Base-by-base conservation (phyloP, 2,888 invertebrate genomes). In the Metallyticus violacea region DNA sequence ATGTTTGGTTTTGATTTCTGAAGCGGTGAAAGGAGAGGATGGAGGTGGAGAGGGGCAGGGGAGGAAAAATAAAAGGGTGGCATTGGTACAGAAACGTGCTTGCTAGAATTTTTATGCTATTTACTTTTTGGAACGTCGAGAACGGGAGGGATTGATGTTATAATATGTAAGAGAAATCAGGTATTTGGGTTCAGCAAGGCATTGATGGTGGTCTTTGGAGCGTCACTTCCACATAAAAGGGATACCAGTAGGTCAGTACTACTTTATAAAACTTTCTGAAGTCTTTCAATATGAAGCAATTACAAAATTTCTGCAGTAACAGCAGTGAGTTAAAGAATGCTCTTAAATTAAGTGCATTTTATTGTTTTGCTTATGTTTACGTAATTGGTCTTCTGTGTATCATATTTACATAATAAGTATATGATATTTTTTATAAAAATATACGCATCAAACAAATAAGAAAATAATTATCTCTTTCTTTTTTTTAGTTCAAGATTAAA, bases 71-170 rank as follows among this genome's bases (percentile, higher is more conserved):
- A 83, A 26, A 26, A 28, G 82, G 82, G 77, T 83, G 83, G 83
- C 28, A 83, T 83, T 77, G 83, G 83, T 83, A 27, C 81, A 85
- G 85, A 81, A 85, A 80, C 76, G 85, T 85, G 85, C 80, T 76
- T 80, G 80, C 80, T 85, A 85, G 85, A 85, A 85, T 85, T 85
- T 85, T 85, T 85, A 85, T 85, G 85, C 28, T 85, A 85, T 85
- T 85, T 79, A 85, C 85, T 81, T 85, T 62, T 80, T 76, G 76
- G 80, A 85, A 85, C 40, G 62, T 81, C 9, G 81, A 62, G 26
- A n/a, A 25, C 27, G 62, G 76, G 77, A 77, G 81, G 62, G 79
- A 27, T 15, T 22, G 26, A 28, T 83, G 83, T 83, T 83, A 83
- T 83, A 83, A 83, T 83, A 83, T 77, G 28, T 83, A 83, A 83